phyloP scores from a whole-genome alignment of 2,797 vertebrate species.

The Menidia menidia region DNA sequence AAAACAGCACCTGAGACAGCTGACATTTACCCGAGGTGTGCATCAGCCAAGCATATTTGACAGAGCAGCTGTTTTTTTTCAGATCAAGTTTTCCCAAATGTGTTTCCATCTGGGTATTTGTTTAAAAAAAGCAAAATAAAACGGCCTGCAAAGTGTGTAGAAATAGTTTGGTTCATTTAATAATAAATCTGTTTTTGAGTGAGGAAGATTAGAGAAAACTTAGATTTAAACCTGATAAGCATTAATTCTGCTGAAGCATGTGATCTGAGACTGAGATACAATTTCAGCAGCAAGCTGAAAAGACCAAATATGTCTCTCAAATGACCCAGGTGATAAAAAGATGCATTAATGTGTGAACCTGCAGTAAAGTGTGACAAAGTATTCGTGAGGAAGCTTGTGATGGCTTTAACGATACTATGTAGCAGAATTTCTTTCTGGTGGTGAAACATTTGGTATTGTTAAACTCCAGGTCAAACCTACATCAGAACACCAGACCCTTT shows the following conservation, averaged over 20 bases:
- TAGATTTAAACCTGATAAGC: background rate
- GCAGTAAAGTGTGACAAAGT: background rate
- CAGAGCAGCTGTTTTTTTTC: too few species aligned
- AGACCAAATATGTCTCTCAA: background rate
- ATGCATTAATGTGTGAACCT: background rate
- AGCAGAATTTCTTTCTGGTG: background rate
- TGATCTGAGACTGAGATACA: slow-evolving; percentile 2
- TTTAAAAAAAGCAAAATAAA: background rate
- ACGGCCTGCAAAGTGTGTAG: background rate
- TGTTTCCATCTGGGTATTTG: background rate
- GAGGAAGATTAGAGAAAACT: background rate
- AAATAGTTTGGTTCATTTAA: background rate
- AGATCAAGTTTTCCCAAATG: background rate
- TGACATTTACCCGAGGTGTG: too few species aligned
- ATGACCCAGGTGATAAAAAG: background rate
- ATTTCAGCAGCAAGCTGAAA: background rate
- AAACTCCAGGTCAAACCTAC: background rate
- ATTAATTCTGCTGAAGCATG: background rate
- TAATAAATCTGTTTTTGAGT: background rate
- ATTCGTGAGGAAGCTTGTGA: background rate
- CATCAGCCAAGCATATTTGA: too few species aligned
- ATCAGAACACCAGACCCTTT: background rate
- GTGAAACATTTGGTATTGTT: background rate
- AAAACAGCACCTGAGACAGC: too few species aligned
- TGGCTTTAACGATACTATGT: background rate